phyloP scores from a whole-genome alignment of 2,888 invertebrate genomes.

The Rhagonycha fulva region DNA sequence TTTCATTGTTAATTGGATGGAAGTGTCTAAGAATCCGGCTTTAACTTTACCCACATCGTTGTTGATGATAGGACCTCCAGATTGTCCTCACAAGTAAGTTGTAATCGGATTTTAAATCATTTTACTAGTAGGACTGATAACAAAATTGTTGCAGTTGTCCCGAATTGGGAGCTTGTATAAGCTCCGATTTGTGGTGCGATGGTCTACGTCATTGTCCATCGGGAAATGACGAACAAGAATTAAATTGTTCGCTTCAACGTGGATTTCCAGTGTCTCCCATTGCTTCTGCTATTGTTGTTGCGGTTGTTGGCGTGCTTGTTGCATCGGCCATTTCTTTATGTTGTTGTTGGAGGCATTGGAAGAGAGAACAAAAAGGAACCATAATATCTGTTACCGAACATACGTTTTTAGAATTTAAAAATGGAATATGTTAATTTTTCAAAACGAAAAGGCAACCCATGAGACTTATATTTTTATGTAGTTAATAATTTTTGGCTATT shows the following conservation, averaged over 20 bases:
- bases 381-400: slow-evolving; percentile 54
- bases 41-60: slow-evolving; percentile 57
- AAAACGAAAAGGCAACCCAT: neutral
- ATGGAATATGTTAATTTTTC: slow-evolving; percentile 50
- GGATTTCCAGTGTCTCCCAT: slow-evolving; percentile 66
- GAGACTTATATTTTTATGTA: slow-evolving; percentile 3
- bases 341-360: slow-evolving; percentile 49
- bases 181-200: slow-evolving; percentile 79
- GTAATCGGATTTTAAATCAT: neutral
- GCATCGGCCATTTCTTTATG: slow-evolving; percentile 44
- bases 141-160: slow-evolving; percentile 64
- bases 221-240: slow-evolving; percentile 79
- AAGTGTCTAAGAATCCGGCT: slow-evolving; percentile 71
- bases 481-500: neutral
- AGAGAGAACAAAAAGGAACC: slow-evolving; percentile 51
- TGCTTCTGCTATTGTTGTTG: slow-evolving; percentile 40
- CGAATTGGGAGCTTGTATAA: slow-evolving; percentile 80
- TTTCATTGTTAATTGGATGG: slow-evolving; percentile 79
- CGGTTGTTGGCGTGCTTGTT: slow-evolving; percentile 45
- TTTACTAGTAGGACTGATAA: neutral
- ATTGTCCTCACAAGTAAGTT: slow-evolving; percentile 72
- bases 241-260: slow-evolving; percentile 70
- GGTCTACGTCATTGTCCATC: slow-evolving; percentile 79
- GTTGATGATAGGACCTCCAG: slow-evolving; percentile 62
- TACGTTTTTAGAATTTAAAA: slow-evolving; percentile 54